Evolutionary conservation across 2,888 invertebrate genomes (phyloP), one percentile per base, ranked within the genome.

Genomic region (Diploptera punctata): DNA sequence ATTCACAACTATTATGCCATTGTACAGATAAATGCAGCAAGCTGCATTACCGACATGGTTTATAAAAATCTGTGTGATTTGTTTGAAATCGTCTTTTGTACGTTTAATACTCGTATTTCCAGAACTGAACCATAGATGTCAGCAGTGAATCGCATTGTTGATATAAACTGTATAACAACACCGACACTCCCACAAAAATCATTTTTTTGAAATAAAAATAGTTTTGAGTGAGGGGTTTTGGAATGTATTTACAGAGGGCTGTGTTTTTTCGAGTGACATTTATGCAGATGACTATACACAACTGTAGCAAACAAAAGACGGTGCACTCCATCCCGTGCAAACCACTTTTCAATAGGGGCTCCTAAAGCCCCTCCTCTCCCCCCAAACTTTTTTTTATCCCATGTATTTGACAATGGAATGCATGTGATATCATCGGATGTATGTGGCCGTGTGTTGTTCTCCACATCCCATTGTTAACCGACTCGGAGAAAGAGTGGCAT

Each of bases 301-400:
- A 62, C 62, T 43, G 43, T 43, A 62, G 43, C 62, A 62, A 62
- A 62, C 62, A 62, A 62, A 43, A 43, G 62, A 62, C 62, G n/a
- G n/a, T 62, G 62, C 43, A 38, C 33, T 62, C 33, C 43, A 62
- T 62, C 62, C 33, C 43, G 62, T 43, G 62, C n/a, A n/a, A n/a
- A 33, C 21, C 43, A 62, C 61, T 61, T 62, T 62, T 62, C 62
- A 62, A 62, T 62, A 24, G 62, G n/a, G 21, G 21, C 38, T 43
- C 43, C 43, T 38, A 62, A 62, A 38, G 10, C 10, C 43, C 62
- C 60, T 26, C 60, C 33, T 33, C 24, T 19, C 62, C 19, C 9
- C 38, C 62, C 43, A 38, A 38, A 62, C 43, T 31, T 62, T 62
- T 62, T 57, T 62, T 33, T 62, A 62, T 62, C 52, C 24, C 52